phyloP scores from a whole-genome alignment of 2,888 invertebrate species.

The Mimachlamys varia region DNA sequence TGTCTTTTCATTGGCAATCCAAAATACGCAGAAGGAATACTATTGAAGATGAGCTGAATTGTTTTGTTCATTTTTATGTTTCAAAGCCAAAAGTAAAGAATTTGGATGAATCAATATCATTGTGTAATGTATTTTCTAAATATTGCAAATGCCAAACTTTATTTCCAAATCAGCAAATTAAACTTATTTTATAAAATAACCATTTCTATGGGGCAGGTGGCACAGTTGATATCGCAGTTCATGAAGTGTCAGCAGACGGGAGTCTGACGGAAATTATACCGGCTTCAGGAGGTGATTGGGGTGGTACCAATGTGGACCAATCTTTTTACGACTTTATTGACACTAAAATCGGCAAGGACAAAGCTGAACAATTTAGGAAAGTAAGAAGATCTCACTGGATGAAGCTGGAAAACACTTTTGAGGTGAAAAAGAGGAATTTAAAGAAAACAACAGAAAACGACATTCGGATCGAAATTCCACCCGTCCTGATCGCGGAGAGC shows the following conservation, averaged over 20 bases:
- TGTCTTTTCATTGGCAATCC: too few relatives aligned
- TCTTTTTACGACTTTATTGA: not conserved
- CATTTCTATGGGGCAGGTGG: not conserved
- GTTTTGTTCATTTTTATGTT: too few relatives aligned
- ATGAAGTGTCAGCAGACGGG: not conserved
- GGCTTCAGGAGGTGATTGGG: not conserved
- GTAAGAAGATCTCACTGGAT: not conserved
- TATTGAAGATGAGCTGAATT: too few relatives aligned
- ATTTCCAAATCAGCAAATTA: too few relatives aligned
- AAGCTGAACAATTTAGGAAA: not conserved
- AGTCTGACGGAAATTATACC: not conserved
- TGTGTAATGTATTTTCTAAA: too few relatives aligned
- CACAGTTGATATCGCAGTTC: not conserved
- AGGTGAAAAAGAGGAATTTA: not conserved
- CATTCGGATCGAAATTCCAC: not conserved
- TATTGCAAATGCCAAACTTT: too few relatives aligned
- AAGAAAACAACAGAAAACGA: not conserved
- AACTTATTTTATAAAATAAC: not conserved
- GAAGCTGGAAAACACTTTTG: not conserved
- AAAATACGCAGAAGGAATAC: too few relatives aligned
- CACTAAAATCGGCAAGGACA: not conserved
- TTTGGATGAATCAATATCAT: too few relatives aligned
- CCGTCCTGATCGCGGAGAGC: not conserved
- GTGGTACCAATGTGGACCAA: not conserved
- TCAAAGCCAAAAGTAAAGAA: too few relatives aligned